Conservation (phyloP, 2,113 vertebrate genomes). For the Lasiurus borealis region DNA sequence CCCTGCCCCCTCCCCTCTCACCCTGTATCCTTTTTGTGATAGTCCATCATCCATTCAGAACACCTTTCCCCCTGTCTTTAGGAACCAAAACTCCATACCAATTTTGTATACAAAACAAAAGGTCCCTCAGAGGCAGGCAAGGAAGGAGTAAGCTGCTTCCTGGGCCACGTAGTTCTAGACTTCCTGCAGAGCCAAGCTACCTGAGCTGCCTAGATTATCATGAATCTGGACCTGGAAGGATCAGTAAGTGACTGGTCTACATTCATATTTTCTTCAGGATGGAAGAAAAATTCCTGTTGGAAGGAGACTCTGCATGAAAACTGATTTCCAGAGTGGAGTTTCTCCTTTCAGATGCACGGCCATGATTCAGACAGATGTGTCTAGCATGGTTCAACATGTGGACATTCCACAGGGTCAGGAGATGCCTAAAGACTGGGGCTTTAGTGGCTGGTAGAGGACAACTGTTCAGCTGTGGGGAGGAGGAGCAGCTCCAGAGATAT, state of each 20-base stretch:
- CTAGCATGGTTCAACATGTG: not conserved
- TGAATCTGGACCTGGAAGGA: slow-evolving; percentile 28
- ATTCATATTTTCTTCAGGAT: not conserved
- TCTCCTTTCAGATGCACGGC: slow-evolving; percentile 4
- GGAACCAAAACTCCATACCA: not conserved
- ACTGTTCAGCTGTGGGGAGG: not conserved
- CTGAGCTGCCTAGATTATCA: not conserved
- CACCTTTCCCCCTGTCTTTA: not conserved
- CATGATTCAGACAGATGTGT: not conserved
- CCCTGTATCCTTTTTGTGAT: not conserved
- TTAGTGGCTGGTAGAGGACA: not conserved
- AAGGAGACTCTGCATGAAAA: not conserved
- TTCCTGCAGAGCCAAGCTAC: not conserved
- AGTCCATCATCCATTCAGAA: not conserved
- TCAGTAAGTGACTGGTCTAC: not conserved
- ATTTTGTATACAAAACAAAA: slow-evolving; percentile 9
- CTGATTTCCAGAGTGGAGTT: slow-evolving; percentile 2
- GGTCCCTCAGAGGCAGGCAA: not conserved
- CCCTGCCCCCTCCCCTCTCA: not conserved
- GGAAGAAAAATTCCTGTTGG: slow-evolving; percentile 24
- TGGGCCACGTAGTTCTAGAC: not conserved
- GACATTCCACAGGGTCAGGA: not conserved
- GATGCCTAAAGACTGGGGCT: not conserved
- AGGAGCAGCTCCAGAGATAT: not conserved
- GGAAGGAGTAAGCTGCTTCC: not conserved